Evolutionary conservation across 2,888 invertebrate genomes (phyloP), one percentile per base, ranked within the genome.

Genomic region (Piscicola geometra): DNA sequence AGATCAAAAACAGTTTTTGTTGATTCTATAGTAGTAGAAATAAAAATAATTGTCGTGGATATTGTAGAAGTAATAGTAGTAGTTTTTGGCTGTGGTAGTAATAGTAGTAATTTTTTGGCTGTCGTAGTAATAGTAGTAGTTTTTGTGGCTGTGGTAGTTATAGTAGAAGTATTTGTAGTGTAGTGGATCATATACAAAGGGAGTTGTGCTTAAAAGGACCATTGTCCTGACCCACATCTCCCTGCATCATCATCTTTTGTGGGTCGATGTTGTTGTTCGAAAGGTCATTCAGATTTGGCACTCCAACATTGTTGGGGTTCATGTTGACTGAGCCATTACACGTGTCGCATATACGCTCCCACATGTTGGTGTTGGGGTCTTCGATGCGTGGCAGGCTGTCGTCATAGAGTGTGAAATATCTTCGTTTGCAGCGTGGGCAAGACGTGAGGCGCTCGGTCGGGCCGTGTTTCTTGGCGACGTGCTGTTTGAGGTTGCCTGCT

Each of bases 401-500:
- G 9, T 73, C 73, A 56, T 60, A 73, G 1, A 56, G 60, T 12
- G 64, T 32, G 64, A 56, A 73, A 35, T 64, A 73, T 1, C 73
- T 50, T 32, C 73, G 33, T 52, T 73, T 73, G 64, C 73, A 73
- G n/a, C 73, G 60, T 3, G 73, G 73, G 28, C 73, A 73, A n/a
- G 60, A 52, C 2, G 73, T 73, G 1, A 73, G 73, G 21, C 52
- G 47, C 73, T 73, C 73, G 25, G 18, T 35, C 25, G 73, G 73
- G 33, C 73, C 73, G 35, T 73, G 73, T 30, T 73, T 73, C 33
- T 73, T 73, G 41, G 73, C 56, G n/a, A 73, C 73, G 64, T 73
- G 73, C 33, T 73, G 73, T 35, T 73, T 73, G 73, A 73, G 73
- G 33, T 73, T 73, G 35, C 73, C 73, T 1, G 73, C 73, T n/a